Evolutionary conservation across 2,113 vertebrate genomes (phyloP).

Genomic region (Chroicocephalus ridibundus): DNA sequence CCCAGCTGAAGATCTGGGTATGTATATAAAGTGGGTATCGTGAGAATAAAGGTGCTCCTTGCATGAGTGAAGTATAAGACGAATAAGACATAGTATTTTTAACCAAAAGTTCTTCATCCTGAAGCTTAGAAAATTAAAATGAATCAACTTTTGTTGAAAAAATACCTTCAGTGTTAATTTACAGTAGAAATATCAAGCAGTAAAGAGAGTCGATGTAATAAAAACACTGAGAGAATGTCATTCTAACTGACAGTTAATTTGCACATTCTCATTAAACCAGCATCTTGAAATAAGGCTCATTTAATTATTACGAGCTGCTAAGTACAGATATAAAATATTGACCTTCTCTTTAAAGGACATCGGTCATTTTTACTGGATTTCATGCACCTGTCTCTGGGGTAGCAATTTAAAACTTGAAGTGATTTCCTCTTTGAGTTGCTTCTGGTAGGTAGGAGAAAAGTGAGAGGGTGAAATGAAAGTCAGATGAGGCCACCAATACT

Average conservation of each 20-base stretch:
- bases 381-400: neutral
- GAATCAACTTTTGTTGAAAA: neutral
- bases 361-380: neutral
- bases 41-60: neutral
- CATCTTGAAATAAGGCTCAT: slow-evolving; percentile 38
- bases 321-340: slow-evolving; percentile 40
- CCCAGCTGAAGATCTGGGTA: neutral
- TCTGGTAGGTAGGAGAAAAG: neutral
- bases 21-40: neutral
- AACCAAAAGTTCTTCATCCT: neutral
- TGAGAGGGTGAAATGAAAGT: neutral
- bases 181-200: neutral
- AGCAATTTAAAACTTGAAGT: neutral
- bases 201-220: neutral
- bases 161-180: neutral
- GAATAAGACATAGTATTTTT: neutral
- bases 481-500: neutral
- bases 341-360: slow-evolving; percentile 25
- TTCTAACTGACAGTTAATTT: slow-evolving; percentile 13
- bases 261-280: slow-evolving; percentile 35
- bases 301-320: slow-evolving; percentile 34
- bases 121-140: neutral
- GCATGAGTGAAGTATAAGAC: neutral
- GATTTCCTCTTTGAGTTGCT: neutral
- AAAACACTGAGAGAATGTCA: slow-evolving; percentile 30